phyloP scores from a whole-genome alignment of 2,797 vertebrate species.

The Myoxocephalus aenaeus region DNA sequence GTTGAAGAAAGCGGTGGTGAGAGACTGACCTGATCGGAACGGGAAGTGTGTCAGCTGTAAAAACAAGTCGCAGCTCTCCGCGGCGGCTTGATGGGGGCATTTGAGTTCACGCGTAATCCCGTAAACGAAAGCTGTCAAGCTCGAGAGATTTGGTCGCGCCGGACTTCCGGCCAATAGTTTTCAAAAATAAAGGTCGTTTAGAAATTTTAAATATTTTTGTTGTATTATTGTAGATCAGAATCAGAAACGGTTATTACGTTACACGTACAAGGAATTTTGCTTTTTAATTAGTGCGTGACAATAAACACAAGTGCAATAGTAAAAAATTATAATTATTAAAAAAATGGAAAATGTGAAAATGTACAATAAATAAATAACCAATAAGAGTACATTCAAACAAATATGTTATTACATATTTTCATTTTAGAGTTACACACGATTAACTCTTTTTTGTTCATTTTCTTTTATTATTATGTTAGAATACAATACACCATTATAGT shows the following conservation, averaged over 20 bases:
- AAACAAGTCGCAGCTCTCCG: conserved; percentile 59
- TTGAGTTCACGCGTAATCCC: conserved; percentile 66
- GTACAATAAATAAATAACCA: neutral
- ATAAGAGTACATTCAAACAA: neutral
- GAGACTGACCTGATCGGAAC: conserved; percentile 60
- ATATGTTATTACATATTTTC: too few relatives aligned
- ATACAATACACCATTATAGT: neutral
- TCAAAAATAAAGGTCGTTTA: conserved; percentile 55
- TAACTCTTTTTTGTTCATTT: neutral
- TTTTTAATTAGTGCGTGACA: too few relatives aligned
- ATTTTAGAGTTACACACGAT: neutral
- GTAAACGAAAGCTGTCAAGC: neutral
- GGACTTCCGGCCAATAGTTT: neutral
- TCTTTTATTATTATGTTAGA: neutral
- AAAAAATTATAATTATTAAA: too few relatives aligned
- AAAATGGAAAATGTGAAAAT: too few relatives aligned
- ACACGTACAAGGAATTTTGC: too few relatives aligned
- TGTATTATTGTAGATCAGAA: neutral
- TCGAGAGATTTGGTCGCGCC: neutral
- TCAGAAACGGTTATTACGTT: neutral
- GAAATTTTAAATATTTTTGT: too few relatives aligned
- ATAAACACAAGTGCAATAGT: too few relatives aligned
- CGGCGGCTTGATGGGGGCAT: conserved; percentile 41
- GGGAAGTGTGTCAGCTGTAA: conserved; percentile 67
- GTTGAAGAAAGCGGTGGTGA: neutral